Base-by-base conservation (phyloP, 2,888 invertebrate species). In the Callyntrura guangdongensis region DNA sequence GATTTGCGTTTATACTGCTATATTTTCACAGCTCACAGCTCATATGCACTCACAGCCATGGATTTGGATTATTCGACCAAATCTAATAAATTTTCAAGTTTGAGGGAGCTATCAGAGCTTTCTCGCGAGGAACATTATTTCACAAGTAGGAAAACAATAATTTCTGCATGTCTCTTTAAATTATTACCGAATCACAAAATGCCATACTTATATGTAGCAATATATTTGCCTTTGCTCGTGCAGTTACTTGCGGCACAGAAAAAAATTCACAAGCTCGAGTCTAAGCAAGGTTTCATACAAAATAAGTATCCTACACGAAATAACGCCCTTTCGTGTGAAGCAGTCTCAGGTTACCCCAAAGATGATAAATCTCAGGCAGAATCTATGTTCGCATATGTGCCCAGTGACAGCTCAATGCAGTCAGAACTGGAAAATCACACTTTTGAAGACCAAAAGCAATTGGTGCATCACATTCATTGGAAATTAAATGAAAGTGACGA, bases 71-170 rank as follows among this genome's bases (percentile, higher is more conserved):
- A n/a, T 11, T 22, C 61, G 9, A 45, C 45, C 45, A 1, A 11
- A 69, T n/a, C 53, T 9, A 77, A 14, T 22, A 77, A 77, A 77
- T 20, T 77, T 22, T 53, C 9, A 45, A 69, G 69, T 69, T 49
- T 53, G 12, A n/a, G 22, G 11, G 45, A 74, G 27, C 69, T 74
- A 9, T 86, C 74, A 0, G 20, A 47, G 45, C 61, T 86, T 0
- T 64, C 86, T 6, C 77, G 61, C 4, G 77, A 77, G 4, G 86
- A 86, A 45, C 53, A n/a, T 86, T 0, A 47, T 86, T 67, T 77
- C 86, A 25, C 47, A 79, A 25, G 86, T 86, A 86, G 3, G n/a
- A n/a, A n/a, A n/a, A n/a, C n/a, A n/a, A n/a, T n/a, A n/a, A n/a
- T n/a, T n/a, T n/a, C n/a, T n/a, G n/a, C 22, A 20, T 20, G 17